Evolutionary conservation across 2,797 vertebrate genomes (phyloP).

Genomic region (Falco columbarius): DNA sequence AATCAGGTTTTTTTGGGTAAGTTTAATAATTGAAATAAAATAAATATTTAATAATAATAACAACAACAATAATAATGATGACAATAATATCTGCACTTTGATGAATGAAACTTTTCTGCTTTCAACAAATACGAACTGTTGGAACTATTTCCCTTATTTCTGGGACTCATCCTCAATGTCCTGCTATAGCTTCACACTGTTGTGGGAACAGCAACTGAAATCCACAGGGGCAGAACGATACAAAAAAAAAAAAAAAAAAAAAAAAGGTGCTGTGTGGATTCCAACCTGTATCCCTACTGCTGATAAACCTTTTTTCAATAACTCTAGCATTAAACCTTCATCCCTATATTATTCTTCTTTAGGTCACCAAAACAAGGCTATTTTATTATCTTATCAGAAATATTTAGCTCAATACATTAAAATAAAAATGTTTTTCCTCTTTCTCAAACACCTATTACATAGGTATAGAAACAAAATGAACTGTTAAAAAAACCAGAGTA

Average conservation of each 20-base stretch:
- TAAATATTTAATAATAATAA: too few species aligned
- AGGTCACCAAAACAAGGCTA: not conserved
- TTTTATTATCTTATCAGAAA: not conserved
- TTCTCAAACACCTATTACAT: not conserved
- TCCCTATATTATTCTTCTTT: not conserved
- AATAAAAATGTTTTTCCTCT: not conserved
- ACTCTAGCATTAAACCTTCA: not conserved
- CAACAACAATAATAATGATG: too few species aligned
- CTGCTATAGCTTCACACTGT: not conserved
- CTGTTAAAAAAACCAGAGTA: not conserved
- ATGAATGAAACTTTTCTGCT: not conserved
- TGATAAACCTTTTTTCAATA: not conserved
- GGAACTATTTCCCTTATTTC: not conserved
- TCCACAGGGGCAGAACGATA: not conserved
- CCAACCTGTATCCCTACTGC: not conserved
- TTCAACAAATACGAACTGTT: not conserved
- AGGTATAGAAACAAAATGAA: not conserved
- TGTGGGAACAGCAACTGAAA: not conserved
- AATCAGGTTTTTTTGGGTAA: not conserved
- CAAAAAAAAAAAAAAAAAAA: not conserved
- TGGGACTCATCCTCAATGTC: not conserved
- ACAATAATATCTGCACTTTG: not conserved
- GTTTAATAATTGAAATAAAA: too few species aligned
- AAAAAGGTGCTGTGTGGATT: not conserved
- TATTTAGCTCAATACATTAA: not conserved